Evolutionary conservation across 1,140 invertebrate genomes (phyloP).

Genomic region (Himalopsyche phryganea): DNA sequence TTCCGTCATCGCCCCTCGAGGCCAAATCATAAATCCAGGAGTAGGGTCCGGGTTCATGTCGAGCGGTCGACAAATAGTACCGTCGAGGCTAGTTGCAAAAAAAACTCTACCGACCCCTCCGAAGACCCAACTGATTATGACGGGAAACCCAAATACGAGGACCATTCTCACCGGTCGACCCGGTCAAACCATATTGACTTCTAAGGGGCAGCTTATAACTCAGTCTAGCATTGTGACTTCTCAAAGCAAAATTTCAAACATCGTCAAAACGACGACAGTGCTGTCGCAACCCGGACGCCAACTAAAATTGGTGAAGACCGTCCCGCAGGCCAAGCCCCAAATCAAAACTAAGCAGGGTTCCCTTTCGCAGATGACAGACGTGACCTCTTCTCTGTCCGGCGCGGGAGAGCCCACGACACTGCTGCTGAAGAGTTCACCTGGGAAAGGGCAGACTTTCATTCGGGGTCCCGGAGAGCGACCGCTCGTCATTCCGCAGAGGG

Average conservation of each 20-base stretch:
- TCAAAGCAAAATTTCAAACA: conserved; percentile 39
- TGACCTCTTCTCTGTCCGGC: background rate
- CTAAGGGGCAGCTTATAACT: conserved; percentile 49
- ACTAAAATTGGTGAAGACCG: background rate
- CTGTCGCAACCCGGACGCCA: background rate
- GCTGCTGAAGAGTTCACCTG: conserved; percentile 7
- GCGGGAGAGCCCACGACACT: background rate
- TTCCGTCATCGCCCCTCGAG: conserved; percentile 48
- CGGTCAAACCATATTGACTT: conserved; percentile 35
- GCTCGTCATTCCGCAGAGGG: conserved; percentile 39
- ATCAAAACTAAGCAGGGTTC: conserved; percentile 8
- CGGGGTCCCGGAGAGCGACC: conserved; percentile 32
- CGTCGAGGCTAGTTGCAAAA: conserved; percentile 9
- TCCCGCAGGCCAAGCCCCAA: conserved; percentile 1
- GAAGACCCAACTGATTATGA: conserved; percentile 15
- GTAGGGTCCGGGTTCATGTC: conserved; percentile 22
- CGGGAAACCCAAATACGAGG: conserved; percentile 28
- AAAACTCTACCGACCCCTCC: conserved; percentile 4
- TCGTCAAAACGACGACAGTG: conserved; percentile 12
- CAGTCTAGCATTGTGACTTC: conserved; percentile 45
- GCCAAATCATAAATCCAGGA: conserved; percentile 36
- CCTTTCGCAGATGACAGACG: background rate
- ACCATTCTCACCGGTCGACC: conserved; percentile 32
- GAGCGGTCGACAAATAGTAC: conserved; percentile 20
- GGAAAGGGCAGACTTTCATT: background rate